A percentile compares a stretch with the other conserved stretches of the same genome.
phyloP scores from a whole-genome alignment of 2,888 invertebrate species.

The Scrobipalpa atriplicella region DNA sequence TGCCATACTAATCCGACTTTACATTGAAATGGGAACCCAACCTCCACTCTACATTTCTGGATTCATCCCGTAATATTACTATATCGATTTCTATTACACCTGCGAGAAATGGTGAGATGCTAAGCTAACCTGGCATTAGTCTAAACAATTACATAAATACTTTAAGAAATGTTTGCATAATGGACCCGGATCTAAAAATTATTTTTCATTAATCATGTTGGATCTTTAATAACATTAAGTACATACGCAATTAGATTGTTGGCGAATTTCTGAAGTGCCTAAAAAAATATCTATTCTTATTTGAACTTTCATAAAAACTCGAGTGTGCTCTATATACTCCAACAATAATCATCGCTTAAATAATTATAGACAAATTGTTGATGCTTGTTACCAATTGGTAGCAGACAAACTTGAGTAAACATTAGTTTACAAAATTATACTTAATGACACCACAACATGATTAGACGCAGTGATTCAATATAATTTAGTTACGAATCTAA shows the following conservation, averaged over 20 bases:
- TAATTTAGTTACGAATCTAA: slow-evolving; percentile 28
- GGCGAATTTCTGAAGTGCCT: neutral
- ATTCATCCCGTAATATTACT: too few relatives aligned
- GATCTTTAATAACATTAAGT: neutral
- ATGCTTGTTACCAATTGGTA: slow-evolving; percentile 17
- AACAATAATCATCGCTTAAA: neutral
- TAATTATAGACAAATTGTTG: slow-evolving; percentile 4
- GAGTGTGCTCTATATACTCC: slow-evolving; percentile 4
- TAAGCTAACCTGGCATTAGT: too few relatives aligned
- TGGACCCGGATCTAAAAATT: neutral
- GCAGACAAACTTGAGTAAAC: slow-evolving; percentile 17
- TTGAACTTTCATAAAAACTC: neutral
- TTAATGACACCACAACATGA: slow-evolving; percentile 32
- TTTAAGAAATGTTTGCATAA: neutral
- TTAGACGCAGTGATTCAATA: slow-evolving; percentile 37
- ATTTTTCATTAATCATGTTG: neutral
- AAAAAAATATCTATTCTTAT: neutral
- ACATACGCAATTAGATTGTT: neutral
- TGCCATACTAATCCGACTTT: too few relatives aligned
- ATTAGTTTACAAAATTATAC: slow-evolving; percentile 23
- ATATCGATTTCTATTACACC: too few relatives aligned
- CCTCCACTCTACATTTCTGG: too few relatives aligned
- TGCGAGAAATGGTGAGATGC: too few relatives aligned
- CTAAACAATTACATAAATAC: neutral
- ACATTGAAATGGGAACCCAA: too few relatives aligned